These are phyloP conservation scores for Hymenochirus boettgeri DNA, from an alignment of 2,113 vertebrate species.

Conservation along the genomic window DNA sequence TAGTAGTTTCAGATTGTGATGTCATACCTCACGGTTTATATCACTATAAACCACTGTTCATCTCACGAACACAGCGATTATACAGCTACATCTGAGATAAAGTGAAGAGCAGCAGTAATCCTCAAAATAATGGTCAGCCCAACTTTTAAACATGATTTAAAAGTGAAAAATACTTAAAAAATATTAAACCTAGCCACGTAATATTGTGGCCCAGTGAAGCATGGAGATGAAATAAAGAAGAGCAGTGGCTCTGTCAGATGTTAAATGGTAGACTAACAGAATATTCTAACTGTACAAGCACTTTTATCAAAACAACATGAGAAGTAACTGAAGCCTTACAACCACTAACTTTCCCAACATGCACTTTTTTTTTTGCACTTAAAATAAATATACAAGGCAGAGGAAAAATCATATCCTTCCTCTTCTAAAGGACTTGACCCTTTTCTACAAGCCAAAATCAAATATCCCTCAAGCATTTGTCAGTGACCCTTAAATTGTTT, in stretches of 20 bases:
- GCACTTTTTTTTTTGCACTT: slow-evolving; percentile 37
- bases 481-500: slow-evolving; percentile 62
- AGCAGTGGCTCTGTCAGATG: slow-evolving; percentile 10
- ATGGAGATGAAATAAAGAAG: no score
- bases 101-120: no score
- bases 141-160: no score
- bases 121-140: no score
- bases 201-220: no score
- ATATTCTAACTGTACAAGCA: slow-evolving; percentile 33
- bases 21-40: no score
- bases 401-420: slow-evolving; percentile 50
- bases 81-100: no score
- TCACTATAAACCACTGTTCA: no score
- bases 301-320: slow-evolving; percentile 35
- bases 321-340: slow-evolving; percentile 21
- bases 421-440: slow-evolving; percentile 53
- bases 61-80: no score
- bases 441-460: slow-evolving; percentile 55
- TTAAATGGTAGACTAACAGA: slow-evolving; percentile 16
- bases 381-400: slow-evolving; percentile 55
- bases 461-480: slow-evolving; percentile 51
- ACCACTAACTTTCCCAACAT: slow-evolving; percentile 10
- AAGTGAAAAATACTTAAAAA: no score
- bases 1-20: no score
- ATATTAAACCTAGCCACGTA: no score